Base-by-base conservation (phyloP, 2,888 invertebrate species). In the Pristionchus entomophagus region DNA sequence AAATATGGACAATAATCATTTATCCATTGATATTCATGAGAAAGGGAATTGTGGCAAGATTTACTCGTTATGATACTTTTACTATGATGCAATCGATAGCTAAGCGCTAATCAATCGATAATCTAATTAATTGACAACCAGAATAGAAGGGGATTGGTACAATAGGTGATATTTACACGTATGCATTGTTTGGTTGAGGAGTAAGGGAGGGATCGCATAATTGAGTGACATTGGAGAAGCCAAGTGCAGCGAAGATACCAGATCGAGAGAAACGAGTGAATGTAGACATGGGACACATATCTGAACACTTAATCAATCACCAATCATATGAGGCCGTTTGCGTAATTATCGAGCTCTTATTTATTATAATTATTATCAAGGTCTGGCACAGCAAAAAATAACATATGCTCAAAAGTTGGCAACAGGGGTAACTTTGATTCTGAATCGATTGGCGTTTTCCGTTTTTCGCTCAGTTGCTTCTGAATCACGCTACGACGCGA, bases 201-300 rank as follows among this genome's bases (percentile, higher is more conserved):
- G 41, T 81, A 38, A 81, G 53, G 38, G 81, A 56, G 26, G 81
- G 53, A 56, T 81, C 56, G 26, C 81, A 81, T 0, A 56, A 19
- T 32, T 81, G 53, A 38, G 53, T 56, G 2, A 29, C 26, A 56
- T 81, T 81, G 4, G 35, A 56, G 53, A 81, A 81, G 29, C 81
- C 81, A 26, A 81, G 35, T 19, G 81, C n/a, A 17, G 53, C 35
- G 81, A 81, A 81, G 22, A 81, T 35, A 87, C 88, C 80, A 87
- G 84, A 49, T 87, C 89, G 82, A 85, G 80, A 10, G 86, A 86
- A 19, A 88, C 77, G 49, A 32, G 65, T 32, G 83, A 62, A 83
- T 22, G 83, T 45, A 2, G 41, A 45, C 59, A 83, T 53, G 6
- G 81, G 62, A 65, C 59, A 83, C 65, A 65, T 32, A 35, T 6